Evolutionary conservation across 2,797 vertebrate genomes (phyloP).

Genomic region (Epinephelus awoara): DNA sequence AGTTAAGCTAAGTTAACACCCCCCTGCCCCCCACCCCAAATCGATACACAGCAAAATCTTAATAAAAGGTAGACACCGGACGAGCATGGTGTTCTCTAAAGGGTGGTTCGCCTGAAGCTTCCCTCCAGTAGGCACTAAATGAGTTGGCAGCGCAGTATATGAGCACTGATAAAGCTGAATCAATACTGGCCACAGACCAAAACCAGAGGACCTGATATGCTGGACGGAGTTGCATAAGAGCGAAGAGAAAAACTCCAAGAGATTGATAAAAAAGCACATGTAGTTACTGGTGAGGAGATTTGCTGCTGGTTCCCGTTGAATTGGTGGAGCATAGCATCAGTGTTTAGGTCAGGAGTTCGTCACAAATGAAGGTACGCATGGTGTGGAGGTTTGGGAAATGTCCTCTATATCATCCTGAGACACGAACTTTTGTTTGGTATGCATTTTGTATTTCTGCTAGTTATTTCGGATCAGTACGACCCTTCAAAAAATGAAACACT

Average conservation of each 20-base stretch:
- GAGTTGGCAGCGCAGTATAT: conserved; percentile 27
- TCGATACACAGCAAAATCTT: conserved; percentile 35
- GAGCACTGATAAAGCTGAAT: conserved; percentile 36
- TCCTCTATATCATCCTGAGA: no score
- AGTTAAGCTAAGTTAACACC: conserved; percentile 20
- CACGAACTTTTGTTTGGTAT: no score
- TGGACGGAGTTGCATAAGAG: conserved; percentile 22
- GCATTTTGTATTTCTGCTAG: no score
- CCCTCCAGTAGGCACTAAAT: conserved; percentile 35
- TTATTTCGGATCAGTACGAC: no score
- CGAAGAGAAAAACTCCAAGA: conserved; percentile 21
- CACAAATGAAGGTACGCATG: neutral
- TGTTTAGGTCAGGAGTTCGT: neutral
- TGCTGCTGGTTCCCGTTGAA: conserved; percentile 5
- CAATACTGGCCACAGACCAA: conserved; percentile 37
- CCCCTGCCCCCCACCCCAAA: no score
- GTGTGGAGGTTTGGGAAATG: neutral
- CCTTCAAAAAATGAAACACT: no score
- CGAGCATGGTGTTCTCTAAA: conserved; percentile 14
- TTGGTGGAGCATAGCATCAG: neutral
- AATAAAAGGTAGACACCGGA: conserved; percentile 17
- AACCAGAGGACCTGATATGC: conserved; percentile 22
- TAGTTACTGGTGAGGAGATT: neutral
- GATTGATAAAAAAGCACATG: neutral
- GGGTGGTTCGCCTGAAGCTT: conserved; percentile 4